Percentiles rank a stretch among this genome's conserved stretches.
These are phyloP conservation scores for Halictus ligatus DNA, from an alignment of 2,888 invertebrate species.

Conservation along the genomic window DNA sequence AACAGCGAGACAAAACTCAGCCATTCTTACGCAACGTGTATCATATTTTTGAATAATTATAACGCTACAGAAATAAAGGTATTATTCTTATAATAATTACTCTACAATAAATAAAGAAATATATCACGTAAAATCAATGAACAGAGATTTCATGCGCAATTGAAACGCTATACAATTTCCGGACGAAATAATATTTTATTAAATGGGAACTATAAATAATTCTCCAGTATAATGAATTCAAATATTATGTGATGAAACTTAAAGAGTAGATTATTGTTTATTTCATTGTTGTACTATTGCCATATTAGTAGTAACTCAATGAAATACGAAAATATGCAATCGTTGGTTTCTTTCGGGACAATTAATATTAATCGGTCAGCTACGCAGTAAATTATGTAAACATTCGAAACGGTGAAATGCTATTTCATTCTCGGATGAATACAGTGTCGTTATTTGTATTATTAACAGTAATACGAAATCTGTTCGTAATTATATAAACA, in stretches of 20 bases:
- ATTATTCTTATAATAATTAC: not conserved
- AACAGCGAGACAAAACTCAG: constrained; percentile 76
- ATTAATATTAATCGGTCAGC: not conserved
- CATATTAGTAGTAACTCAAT: not conserved
- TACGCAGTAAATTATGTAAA: not conserved
- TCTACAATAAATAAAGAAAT: not conserved
- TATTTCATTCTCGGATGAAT: not conserved
- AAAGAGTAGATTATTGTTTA: not conserved
- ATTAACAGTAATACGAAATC: not conserved
- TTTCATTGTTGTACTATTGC: not conserved
- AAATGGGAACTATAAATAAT: not conserved
- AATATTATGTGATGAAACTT: not conserved
- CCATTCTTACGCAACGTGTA: constrained; percentile 75
- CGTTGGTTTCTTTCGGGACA: not conserved
- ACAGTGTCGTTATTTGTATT: not conserved
- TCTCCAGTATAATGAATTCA: not conserved
- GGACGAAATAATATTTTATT: not conserved
- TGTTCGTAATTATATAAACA: constrained; percentile 22
- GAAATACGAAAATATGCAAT: not conserved
- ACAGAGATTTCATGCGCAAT: not conserved
- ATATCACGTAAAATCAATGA: not conserved
- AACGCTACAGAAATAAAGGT: not conserved
- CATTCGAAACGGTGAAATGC: not conserved
- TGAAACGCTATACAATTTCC: not conserved
- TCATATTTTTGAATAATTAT: constrained; percentile 72